Evolutionary conservation across 1,140 invertebrate species (phyloP), one percentile per base, ranked within the genome.

Genomic region (Thaumatotibia leucotreta): DNA sequence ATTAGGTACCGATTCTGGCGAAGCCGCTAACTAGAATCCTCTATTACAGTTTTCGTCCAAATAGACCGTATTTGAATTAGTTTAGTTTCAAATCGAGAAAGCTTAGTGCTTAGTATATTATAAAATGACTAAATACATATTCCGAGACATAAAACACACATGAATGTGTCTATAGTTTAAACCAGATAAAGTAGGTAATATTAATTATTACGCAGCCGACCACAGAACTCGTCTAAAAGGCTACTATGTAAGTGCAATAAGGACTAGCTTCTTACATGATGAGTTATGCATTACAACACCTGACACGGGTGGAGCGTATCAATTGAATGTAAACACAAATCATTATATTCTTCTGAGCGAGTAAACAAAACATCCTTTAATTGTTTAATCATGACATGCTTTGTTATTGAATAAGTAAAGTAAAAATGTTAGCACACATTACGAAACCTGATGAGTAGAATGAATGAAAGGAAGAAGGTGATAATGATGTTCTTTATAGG

Each of bases 211-310:
- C 20, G 39, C 39, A 45, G 39, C 17, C 39, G 39, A 45, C 3
- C 39, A 14, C 39, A 45, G 17, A 45, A 45, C 39, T 45, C 39
- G 39, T 45, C 39, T 45, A 17, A 45, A 20, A 45, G 14, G 6
- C 23, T 27, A 58, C 11, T 58, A 29, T 58, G 52, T 58, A 58
- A 58, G 29, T 58, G 52, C n/a, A 58, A 58, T 58, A 58, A 58
- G 24, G 22, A 58, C 52, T 14, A 58, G 24, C 52, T 58, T 29
- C 52, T 58, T 24, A 58, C 52, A 45, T 58, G 23, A 58, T 58
- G 24, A 58, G 52, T 67, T 64, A 79, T 72, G 74, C 72, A 79
- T 75, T 68, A 70, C 54, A 72, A 73, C 75, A 79, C 74, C 70
- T 76, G 70, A 73, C 63, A 70, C 66, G 75, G 74, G 71, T 73